Percentiles rank a stretch among this genome's conserved stretches.
phyloP scores from a whole-genome alignment of 2,113 vertebrate genomes.

The Willisornis vidua region DNA sequence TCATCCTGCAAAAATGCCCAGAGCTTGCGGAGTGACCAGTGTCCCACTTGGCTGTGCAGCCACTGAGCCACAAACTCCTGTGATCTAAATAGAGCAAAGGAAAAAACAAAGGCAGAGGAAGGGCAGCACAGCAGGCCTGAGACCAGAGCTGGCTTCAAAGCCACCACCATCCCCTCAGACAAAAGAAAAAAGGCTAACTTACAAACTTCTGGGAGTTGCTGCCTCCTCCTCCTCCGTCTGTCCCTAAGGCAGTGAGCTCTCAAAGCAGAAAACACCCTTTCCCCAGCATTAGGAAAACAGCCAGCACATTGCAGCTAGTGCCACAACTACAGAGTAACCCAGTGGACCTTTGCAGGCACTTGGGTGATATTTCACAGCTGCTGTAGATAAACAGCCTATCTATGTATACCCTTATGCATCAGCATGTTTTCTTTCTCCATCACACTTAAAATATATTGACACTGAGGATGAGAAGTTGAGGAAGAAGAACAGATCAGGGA shows the following conservation, averaged over 20 bases:
- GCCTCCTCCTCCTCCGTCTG: background rate
- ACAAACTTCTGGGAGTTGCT: background rate
- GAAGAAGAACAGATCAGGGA: background rate
- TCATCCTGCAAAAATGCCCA: background rate
- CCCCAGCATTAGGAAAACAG: background rate
- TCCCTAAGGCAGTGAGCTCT: background rate
- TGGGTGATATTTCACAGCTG: background rate
- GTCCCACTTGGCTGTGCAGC: background rate
- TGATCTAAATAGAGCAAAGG: background rate
- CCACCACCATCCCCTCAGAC: background rate
- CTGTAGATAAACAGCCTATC: background rate
- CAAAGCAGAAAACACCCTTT: background rate
- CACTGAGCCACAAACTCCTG: background rate
- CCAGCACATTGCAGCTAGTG: background rate
- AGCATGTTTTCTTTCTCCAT: background rate
- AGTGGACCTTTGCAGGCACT: background rate
- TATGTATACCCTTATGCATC: background rate
- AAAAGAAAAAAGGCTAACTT: background rate
- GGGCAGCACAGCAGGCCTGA: background rate
- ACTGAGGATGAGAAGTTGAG: background rate
- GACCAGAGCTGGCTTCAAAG: constrained; percentile 4
- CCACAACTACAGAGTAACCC: background rate
- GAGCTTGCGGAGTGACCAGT: background rate
- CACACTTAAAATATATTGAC: background rate
- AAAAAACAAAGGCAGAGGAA: background rate